These are phyloP conservation scores for Falco peregrinus DNA, from an alignment of 2,797 vertebrate species.

Conservation along the genomic window DNA sequence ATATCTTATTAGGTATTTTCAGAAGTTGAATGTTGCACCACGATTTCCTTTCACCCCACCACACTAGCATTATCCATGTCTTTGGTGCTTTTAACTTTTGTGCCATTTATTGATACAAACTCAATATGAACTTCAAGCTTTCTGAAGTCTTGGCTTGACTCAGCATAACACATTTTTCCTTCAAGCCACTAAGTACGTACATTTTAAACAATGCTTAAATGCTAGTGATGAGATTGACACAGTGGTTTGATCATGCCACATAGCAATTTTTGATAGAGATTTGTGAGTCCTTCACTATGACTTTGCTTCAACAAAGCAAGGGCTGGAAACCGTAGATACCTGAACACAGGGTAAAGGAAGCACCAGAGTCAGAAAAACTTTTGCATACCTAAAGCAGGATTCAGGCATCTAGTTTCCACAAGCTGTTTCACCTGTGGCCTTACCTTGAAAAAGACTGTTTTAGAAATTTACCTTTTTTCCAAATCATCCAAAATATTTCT, in stretches of 20 bases:
- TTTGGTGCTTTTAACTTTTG: background rate
- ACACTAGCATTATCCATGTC: background rate
- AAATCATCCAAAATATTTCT: background rate
- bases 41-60: background rate
- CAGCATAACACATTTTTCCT: background rate
- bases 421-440: background rate
- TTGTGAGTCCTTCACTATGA: background rate
- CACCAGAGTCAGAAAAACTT: background rate
- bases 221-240: background rate
- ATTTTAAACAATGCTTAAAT: background rate
- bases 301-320: background rate
- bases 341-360: background rate
- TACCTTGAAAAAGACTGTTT: background rate
- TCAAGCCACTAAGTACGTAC: background rate
- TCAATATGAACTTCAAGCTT: background rate
- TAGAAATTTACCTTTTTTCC: background rate
- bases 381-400: background rate
- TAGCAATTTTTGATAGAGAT: background rate
- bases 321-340: background rate
- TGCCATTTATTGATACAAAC: background rate
- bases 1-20: background rate
- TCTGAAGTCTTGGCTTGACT: background rate
- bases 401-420: background rate
- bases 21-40: background rate
- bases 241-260: background rate